Base-by-base conservation (phyloP, 1,140 invertebrate species). In the Drosophila bifasciata region DNA sequence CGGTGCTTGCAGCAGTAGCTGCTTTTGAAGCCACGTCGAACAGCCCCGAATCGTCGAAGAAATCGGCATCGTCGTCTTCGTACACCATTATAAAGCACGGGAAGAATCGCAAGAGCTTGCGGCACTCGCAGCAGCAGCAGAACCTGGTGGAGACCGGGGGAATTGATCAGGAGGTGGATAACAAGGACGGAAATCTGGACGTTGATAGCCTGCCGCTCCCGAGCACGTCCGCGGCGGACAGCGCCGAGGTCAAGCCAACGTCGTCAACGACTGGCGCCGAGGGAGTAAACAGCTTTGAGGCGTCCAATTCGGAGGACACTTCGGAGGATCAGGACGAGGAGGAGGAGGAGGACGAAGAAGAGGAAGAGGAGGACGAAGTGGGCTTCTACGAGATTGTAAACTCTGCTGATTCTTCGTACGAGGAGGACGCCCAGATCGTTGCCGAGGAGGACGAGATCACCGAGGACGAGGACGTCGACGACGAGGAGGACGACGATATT, bases 401-500 rank as follows among this genome's bases (percentile, higher is more conserved):
- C 69, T 80, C 81, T 7, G 83, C 74, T 9, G 77, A 86, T 60
- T 86, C 81, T 48, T 86, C 83, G 15, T 88, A 90, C 83, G 79
- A 76, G 25, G 89, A 90, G 19, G 83, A 90, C 79, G 68, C 80
- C 17, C 84, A 89, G 63, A 88, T 88, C 28, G 76, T 84, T 70
- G 88, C 84, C 44, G 88, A 89, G 45, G 89, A 86, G 40, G 86
- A 90, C 72, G 86, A 90, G 52, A 64, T 89, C n/a, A 88, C 68
- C 51, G 88, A 88, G 16, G 88, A 90, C 36, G 84, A 89, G 59
- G 84, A 89, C 51, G 81, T 83, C 16, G 83, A 86, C 59, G 84
- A 78, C 61, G 72, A 85, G 56, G 79, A 83, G 25, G 81, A 86
- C 60, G 80, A 85, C 60, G 81, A 86, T 48, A 68, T 86, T 28